These are phyloP conservation scores for Hydrocynus forskahlii DNA, from an alignment of 2,797 vertebrate species.

Conservation along the genomic window DNA sequence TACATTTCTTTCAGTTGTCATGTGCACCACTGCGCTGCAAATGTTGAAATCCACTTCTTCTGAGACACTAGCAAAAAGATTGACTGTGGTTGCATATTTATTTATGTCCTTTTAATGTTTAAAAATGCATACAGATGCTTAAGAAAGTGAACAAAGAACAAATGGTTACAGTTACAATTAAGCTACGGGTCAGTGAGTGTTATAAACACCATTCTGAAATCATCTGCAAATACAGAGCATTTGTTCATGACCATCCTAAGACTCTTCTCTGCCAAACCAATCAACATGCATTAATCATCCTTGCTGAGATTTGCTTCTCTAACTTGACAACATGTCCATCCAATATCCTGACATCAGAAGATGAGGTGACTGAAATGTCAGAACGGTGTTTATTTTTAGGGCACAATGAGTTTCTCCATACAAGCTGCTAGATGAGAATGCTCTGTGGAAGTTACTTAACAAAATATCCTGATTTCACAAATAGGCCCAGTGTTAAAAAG, in stretches of 20 bases:
- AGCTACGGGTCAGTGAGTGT: background rate
- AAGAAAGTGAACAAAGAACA: too few species aligned
- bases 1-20: too few species aligned
- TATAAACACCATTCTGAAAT: conserved; percentile 11
- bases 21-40: too few species aligned
- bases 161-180: too few species aligned
- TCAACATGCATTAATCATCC: conserved; percentile 50
- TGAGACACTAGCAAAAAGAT: too few species aligned
- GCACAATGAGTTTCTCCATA: background rate
- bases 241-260: background rate
- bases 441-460: background rate
- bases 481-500: background rate
- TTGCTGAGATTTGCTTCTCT: conserved; percentile 19
- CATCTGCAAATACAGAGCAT: background rate
- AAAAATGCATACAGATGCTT: too few species aligned
- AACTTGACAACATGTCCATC: conserved; percentile 49
- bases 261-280: conserved; percentile 32
- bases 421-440: background rate
- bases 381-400: conserved; percentile 50
- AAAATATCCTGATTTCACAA: background rate
- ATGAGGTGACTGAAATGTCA: conserved; percentile 42
- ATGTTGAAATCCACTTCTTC: too few species aligned
- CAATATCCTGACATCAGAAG: conserved; percentile 37
- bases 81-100: too few species aligned
- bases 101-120: too few species aligned